Conservation (phyloP, 2,797 vertebrate species). For the Carduelis carduelis region DNA sequence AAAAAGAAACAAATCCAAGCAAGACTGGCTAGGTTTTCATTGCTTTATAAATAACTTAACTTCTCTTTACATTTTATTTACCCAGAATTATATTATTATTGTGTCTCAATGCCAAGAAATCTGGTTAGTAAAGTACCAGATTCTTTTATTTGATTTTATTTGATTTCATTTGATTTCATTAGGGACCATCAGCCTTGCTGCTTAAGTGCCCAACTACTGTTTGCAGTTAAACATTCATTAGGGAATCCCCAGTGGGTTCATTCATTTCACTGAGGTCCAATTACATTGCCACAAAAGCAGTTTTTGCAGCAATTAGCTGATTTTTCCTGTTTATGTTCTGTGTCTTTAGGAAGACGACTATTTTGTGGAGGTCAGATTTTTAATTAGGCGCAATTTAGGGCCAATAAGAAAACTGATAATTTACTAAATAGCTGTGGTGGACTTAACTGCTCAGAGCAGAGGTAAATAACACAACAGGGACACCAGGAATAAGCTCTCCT, state of each 20-base stretch:
- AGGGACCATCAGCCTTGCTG: conserved; percentile 80
- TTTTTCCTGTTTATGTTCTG: conserved; percentile 97
- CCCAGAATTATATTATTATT: conserved; percentile 77
- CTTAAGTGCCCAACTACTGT: conserved; percentile 88
- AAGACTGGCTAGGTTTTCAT: conserved; percentile 36
- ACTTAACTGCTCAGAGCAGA: conserved; percentile 75
- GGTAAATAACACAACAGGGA: conserved; percentile 76
- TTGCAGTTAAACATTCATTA: conserved; percentile 96
- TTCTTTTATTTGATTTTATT: conserved; percentile 92
- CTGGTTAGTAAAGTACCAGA: conserved; percentile 90
- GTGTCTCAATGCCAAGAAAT: conserved; percentile 79
- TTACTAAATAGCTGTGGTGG: conserved; percentile 84
- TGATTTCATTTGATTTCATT: conserved; percentile 93
- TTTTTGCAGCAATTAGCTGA: conserved; percentile 92
- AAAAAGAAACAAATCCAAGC: neutral
- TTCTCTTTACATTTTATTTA: conserved; percentile 79
- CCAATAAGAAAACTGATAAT: conserved; percentile 92
- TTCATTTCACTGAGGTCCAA: conserved; percentile 94
- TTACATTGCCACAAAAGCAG: conserved; percentile 88
- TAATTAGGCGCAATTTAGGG: conserved; percentile 93
- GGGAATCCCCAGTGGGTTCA: conserved; percentile 90
- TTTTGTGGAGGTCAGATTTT: conserved; percentile 87
- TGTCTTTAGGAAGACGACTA: conserved; percentile 88
- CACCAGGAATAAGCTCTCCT: conserved; percentile 65
- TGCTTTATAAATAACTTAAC: conserved; percentile 77